These are phyloP conservation scores for Drosophila vallismaia DNA, from an alignment of 2,888 invertebrate genomes.

Conservation along the genomic window DNA sequence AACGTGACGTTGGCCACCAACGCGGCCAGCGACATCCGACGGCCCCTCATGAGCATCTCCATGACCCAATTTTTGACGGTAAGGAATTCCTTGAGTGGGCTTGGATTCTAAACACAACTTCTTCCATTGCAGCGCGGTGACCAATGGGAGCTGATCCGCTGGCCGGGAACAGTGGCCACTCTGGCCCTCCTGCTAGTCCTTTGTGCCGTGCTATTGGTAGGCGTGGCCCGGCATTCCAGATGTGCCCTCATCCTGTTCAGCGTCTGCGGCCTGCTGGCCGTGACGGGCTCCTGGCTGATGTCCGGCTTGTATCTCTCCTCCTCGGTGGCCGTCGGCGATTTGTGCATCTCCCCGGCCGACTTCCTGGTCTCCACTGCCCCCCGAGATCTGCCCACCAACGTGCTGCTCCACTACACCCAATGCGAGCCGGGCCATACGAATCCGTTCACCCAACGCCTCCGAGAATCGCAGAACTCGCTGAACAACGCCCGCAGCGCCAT, in stretches of 20 bases:
- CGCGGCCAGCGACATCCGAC: conserved; percentile 90
- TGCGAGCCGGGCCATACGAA: conserved; percentile 92
- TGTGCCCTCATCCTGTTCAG: conserved; percentile 95
- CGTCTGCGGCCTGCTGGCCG: conserved; percentile 93
- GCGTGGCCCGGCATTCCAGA: conserved; percentile 94
- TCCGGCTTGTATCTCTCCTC: conserved; percentile 93
- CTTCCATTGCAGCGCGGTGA: conserved; percentile 86
- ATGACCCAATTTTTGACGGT: conserved; percentile 86
- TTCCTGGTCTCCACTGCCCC: conserved; percentile 89
- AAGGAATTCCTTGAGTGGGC: conserved; percentile 1
- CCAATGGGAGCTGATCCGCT: conserved; percentile 90
- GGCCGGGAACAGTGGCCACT: conserved; percentile 95
- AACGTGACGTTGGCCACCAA: conserved; percentile 91
- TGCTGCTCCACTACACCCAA: conserved; percentile 91
- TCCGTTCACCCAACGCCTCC: conserved; percentile 91
- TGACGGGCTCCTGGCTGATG: conserved; percentile 94
- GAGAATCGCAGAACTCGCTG: conserved; percentile 90
- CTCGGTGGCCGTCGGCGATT: conserved; percentile 93
- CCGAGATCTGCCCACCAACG: conserved; percentile 86
- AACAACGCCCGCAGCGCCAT: conserved; percentile 84
- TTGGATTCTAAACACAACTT: background rate
- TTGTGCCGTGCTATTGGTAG: conserved; percentile 94
- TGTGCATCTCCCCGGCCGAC: conserved; percentile 93
- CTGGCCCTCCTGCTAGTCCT: conserved; percentile 93
- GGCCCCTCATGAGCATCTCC: conserved; percentile 89